These are phyloP conservation scores for Hydrotaea cyrtoneurina DNA, from an alignment of 2,888 invertebrate genomes.

Conservation along the genomic window DNA sequence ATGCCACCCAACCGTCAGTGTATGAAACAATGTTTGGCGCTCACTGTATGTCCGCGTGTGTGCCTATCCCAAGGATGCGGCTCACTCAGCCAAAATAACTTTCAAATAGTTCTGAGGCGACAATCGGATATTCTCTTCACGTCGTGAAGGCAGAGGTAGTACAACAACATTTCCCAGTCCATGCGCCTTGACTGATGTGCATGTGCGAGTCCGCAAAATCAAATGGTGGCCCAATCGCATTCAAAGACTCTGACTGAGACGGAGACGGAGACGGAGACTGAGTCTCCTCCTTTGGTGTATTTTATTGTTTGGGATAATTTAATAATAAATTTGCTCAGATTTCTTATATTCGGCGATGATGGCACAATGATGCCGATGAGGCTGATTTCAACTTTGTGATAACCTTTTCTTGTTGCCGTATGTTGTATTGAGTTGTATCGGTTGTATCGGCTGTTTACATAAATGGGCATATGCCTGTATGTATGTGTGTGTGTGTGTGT, in stretches of 20 bases:
- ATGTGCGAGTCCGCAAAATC: not conserved
- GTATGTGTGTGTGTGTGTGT: not conserved
- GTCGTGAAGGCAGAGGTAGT: not conserved
- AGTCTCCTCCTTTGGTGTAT: not conserved
- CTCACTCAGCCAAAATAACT: slow-evolving; percentile 50
- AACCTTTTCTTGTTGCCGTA: slow-evolving; percentile 51
- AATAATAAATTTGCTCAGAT: slow-evolving; percentile 61
- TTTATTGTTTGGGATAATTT: slow-evolving; percentile 44
- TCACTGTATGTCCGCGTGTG: not conserved
- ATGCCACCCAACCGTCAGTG: no score
- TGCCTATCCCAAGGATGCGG: slow-evolving; percentile 41
- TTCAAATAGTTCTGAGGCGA: not conserved
- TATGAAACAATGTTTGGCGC: not conserved
- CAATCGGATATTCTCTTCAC: slow-evolving; percentile 34
- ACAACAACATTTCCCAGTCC: no score
- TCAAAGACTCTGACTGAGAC: no score
- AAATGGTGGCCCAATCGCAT: slow-evolving; percentile 2
- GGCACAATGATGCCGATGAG: slow-evolving; percentile 44
- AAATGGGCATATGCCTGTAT: no score
- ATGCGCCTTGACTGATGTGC: not conserved
- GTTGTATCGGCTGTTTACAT: no score
- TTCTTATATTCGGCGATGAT: slow-evolving; percentile 55
- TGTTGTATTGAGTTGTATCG: slow-evolving; percentile 1
- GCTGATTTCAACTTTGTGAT: slow-evolving; percentile 64
- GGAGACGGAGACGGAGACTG: no score